Evolutionary conservation across 2,113 vertebrate genomes (phyloP), one percentile per base, ranked within the genome.

Genomic region (Lichenostomus cassidix): DNA sequence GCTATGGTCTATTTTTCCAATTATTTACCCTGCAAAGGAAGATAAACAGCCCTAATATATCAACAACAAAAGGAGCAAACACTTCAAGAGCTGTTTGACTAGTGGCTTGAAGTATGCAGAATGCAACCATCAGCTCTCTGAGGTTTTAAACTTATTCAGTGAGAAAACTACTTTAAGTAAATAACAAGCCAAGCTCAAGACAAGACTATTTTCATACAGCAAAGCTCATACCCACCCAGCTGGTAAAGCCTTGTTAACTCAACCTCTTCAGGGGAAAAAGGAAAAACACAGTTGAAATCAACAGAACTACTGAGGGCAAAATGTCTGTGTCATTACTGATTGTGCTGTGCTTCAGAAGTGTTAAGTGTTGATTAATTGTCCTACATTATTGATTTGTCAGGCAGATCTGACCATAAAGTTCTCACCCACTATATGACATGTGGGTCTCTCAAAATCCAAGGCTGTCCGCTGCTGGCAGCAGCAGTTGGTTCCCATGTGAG

Each of bases 391-490:
- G 19, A 90, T 27, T 25, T 22, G 65, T 76, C 91, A 35, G 35
- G 4, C 44, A 90, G 31, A 64, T 22, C 53, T 56, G 44, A 75
- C 19, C 20, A 39, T 47, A 49, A 91, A 79, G 44, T 59, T 35
- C 35, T 85, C 65, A 68, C 16, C 13, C 24, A 49, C 33, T 20
- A 33, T n/a, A 28, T 23, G 47, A 24, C 59, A 64, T 0, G 0
- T 1, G 0, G 9, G 35, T 55, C 17, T 67, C 52, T 87, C 56
- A 78, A 77, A 92, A 58, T 19, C 20, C 19, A 16, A 58, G 0
- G 0, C 2, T 42, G 41, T 53, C 10, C 44, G 33, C 22, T 5
- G 3, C n/a, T 82, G 44, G 82, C 2, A 5, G 47, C 50, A 80
- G 35, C 29, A 64, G 33, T 58, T 90, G 3, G 0, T 65, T 85